Evolutionary conservation across 2,888 invertebrate genomes (phyloP), one percentile per base, ranked within the genome.

Genomic region (Lasioglossum malachurum): DNA sequence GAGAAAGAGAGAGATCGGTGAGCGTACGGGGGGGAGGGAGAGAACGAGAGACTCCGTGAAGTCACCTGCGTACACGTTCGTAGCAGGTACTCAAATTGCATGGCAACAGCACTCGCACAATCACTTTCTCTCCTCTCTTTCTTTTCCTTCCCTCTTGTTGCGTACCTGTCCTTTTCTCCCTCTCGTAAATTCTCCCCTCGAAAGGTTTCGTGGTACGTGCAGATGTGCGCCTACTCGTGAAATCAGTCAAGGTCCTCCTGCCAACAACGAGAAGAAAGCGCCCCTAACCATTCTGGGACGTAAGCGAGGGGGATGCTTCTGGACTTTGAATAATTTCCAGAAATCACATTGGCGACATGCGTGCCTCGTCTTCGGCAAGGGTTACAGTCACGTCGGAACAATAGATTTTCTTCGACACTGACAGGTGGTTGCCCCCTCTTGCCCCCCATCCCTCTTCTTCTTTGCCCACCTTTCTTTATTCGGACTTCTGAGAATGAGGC

Each of bases 81-180:
- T 85, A 86, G 89, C 91, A 89, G 91, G 89, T 90, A 89, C 88
- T 90, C 87, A 89, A 90, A 91, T 91, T 89, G 91, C 89, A 91
- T 86, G 88, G 89, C 89, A 89, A 89, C 89, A 88, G 89, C 89
- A 86, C 86, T 89, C 88, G 89, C 84, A 82, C 88, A 88, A 80
- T 88, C 88, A 85, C 88, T 88, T 86, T 83, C 88, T 86, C 83
- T 81, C 79, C 79, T 78, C 86, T 84, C 89, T 84, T 80, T 71
- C 49, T 71, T 82, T 88, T 84, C 82, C 72, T 83, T 83, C 75
- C 81, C 83, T 75, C 78, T 80, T 80, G 64, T 82, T 49, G 71
- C 79, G 69, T 81, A 78, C 81, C 86, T 82, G 72, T 86, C 82
- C 83, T 80, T 87, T 83, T 90, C 82, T 83, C 85, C 88, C 84